Evolutionary conservation across 2,888 invertebrate species (phyloP).

Genomic region (Empis livida): DNA sequence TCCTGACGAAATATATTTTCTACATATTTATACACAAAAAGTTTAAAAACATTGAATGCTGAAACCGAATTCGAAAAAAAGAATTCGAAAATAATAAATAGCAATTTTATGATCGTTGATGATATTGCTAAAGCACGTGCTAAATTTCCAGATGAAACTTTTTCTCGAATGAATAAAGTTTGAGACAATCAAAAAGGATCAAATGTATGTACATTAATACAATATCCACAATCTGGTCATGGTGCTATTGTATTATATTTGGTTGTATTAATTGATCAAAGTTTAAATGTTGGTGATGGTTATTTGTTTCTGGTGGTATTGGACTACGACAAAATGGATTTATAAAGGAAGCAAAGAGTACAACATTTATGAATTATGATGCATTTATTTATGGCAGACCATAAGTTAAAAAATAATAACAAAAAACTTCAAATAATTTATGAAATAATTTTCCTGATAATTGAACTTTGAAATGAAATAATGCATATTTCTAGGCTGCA

Average conservation of each 20-base stretch:
- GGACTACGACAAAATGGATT: slow-evolving; percentile 9
- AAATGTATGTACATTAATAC: slow-evolving; percentile 1
- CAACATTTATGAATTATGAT: slow-evolving; percentile 5
- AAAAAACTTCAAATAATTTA: too few species aligned
- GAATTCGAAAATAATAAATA: too few species aligned
- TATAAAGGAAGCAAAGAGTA: slow-evolving; percentile 7
- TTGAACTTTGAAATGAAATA: too few species aligned
- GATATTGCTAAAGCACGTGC: not conserved
- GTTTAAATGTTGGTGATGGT: slow-evolving; percentile 9
- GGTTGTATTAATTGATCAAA: slow-evolving; percentile 10
- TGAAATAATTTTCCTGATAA: too few species aligned
- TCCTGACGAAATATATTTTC: too few species aligned
- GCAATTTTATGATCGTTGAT: not conserved
- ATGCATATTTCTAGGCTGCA: too few species aligned
- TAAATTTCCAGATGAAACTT: not conserved
- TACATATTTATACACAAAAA: too few species aligned
- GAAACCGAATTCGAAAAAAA: too few species aligned
- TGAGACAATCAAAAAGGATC: not conserved
- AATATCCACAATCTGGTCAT: slow-evolving; percentile 7
- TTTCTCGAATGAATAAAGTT: not conserved
- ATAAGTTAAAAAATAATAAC: not conserved
- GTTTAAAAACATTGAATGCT: too few species aligned
- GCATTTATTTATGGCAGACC: slow-evolving; percentile 7
- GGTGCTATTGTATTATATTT: slow-evolving; percentile 11
- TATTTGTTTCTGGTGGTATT: slow-evolving; percentile 12